Evolutionary conservation across 2,113 vertebrate genomes (phyloP).

Genomic region (Ptychochromis oligacanthus): DNA sequence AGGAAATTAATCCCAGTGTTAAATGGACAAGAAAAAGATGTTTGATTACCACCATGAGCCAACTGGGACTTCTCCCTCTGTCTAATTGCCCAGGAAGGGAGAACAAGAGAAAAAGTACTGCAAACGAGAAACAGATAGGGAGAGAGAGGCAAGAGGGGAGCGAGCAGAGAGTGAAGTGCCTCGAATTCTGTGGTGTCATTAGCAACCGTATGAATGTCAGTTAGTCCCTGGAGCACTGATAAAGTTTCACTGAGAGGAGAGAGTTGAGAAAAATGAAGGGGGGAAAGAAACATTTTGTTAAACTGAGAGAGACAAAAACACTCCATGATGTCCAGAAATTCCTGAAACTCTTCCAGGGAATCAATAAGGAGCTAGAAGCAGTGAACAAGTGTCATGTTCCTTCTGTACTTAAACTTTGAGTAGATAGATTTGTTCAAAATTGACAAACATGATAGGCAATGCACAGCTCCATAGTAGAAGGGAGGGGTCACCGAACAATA

Average conservation of each 20-base stretch:
- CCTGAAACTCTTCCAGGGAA: slow-evolving; percentile 9
- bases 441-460: too few relatives aligned
- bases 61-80: slow-evolving; percentile 77
- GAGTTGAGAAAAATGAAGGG: slow-evolving; percentile 2
- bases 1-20: slow-evolving; percentile 84
- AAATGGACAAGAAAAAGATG: slow-evolving; percentile 85
- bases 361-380: not conserved
- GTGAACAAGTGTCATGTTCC: not conserved
- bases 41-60: slow-evolving; percentile 81
- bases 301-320: slow-evolving; percentile 19
- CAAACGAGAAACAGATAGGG: slow-evolving; percentile 66
- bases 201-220: slow-evolving; percentile 75
- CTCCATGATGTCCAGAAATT: not conserved
- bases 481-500: not conserved
- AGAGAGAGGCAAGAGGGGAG: slow-evolving; percentile 35
- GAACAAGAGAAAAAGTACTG: slow-evolving; percentile 71
- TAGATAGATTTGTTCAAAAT: not conserved
- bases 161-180: slow-evolving; percentile 40
- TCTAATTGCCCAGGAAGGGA: slow-evolving; percentile 78
- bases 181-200: slow-evolving; percentile 67
- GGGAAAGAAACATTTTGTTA: slow-evolving; percentile 17
- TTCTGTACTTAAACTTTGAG: not conserved
- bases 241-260: slow-evolving; percentile 46
- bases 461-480: not conserved
- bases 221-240: slow-evolving; percentile 70